Evolutionary conservation across 2,113 vertebrate genomes (phyloP).

Genomic region (Merops nubicus): DNA sequence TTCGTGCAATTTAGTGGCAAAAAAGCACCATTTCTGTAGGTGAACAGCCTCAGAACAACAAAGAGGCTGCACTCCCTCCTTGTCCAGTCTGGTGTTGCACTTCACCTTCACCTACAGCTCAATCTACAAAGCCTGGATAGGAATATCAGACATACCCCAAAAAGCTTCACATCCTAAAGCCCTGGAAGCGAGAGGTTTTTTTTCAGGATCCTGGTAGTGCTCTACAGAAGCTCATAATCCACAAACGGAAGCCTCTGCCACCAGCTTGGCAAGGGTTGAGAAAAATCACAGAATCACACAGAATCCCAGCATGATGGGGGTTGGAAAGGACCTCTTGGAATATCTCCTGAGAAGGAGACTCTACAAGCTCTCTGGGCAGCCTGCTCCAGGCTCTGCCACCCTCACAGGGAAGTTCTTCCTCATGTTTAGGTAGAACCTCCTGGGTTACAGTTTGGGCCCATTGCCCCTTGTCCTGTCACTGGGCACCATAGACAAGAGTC

Average conservation of each 20-base stretch:
- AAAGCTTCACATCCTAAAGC: neutral
- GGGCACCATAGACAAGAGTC: too few species aligned
- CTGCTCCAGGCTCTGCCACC: too few species aligned
- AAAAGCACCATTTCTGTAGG: neutral
- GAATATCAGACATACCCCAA: neutral
- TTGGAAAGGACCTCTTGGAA: too few species aligned
- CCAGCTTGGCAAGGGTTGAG: neutral
- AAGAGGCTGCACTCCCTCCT: neutral
- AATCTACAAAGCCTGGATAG: neutral
- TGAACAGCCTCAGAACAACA: neutral
- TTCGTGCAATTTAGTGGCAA: neutral
- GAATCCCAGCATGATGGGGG: too few species aligned
- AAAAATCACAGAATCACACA: neutral
- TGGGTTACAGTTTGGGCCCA: too few species aligned
- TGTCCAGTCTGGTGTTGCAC: rapidly evolving
- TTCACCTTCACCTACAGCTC: neutral
- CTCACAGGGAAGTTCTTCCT: too few species aligned
- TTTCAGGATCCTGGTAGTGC: neutral
- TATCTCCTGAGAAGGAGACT: too few species aligned
- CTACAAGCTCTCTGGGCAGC: too few species aligned
- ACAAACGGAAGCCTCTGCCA: neutral
- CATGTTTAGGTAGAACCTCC: too few species aligned
- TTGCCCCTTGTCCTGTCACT: too few species aligned
- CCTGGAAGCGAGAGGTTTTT: neutral
- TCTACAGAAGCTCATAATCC: neutral